Evolutionary conservation across 1,140 invertebrate species (phyloP), one percentile per base, ranked within the genome.

Genomic region (Pygmarrhopalites habei): DNA sequence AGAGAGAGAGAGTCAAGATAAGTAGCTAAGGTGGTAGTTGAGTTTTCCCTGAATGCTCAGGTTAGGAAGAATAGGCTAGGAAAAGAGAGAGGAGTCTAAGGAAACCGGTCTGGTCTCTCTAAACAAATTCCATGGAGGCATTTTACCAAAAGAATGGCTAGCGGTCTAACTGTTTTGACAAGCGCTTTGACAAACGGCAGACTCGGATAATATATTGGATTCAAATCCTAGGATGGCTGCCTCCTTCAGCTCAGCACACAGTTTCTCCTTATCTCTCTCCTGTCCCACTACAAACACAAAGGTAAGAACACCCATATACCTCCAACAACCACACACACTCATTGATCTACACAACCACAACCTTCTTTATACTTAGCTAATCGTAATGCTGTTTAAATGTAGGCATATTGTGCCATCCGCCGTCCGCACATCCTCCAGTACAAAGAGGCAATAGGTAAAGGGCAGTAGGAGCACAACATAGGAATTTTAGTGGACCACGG

Each of bases 141-240:
- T 17, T 56, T 35, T 39, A 5, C 49, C 14, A 35, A 41, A 41
- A 56, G 29, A 56, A 56, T 41, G 53, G 35, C 19, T 41, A 56
- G 53, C 53, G 53, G 53, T 56, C 53, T 41, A 56, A 35, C 53
- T 56, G 53, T 56, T 56, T 56, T 56, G 53, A 56, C 53, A 56
- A 39, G 53, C 19, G 53, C 53, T 23, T 56, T 56, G 53, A 56
- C 53, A 56, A 56, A 56, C 53, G 35, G 19, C 17, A 56, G 53
- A 19, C 29, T 56, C 17, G 26, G 53, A 56, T 52, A 52, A 52
- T 52, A 52, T 52, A 52, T 52, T 52, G 49, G 28, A 52, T 52
- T 28, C 14, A 28, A 46, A 46, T 46, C 10, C 10, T n/a, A n/a
- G n/a, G 44, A 46, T 46, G 44, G 15, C 44, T 46, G 15, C 49